Evolutionary conservation across 2,113 vertebrate genomes (phyloP).

Genomic region (Tyrannus savana): DNA sequence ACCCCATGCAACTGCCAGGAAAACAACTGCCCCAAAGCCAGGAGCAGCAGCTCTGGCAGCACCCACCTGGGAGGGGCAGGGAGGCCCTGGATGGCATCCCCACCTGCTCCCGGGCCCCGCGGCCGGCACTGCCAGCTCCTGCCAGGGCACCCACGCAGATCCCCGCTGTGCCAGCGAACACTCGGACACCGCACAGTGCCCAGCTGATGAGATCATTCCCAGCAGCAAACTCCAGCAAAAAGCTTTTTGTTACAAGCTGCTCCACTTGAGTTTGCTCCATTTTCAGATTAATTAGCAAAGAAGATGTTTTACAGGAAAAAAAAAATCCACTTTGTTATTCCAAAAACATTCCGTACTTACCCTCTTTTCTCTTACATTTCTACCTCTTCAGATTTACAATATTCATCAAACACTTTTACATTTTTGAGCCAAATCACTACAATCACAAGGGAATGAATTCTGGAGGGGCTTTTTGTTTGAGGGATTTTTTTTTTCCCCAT

Average conservation of each 20-base stretch:
- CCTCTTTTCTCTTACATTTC: not conserved
- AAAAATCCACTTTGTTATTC: not conserved
- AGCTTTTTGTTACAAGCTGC: constrained; percentile 64
- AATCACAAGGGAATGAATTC: not conserved
- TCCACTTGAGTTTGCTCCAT: not conserved
- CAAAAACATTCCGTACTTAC: not conserved
- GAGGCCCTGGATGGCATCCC: not conserved
- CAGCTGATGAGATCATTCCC: constrained; percentile 67
- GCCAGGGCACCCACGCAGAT: not conserved
- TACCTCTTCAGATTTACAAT: not conserved
- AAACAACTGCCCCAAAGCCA: fast-evolving
- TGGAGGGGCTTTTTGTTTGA: not conserved
- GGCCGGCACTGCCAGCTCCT: not conserved
- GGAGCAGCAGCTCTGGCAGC: not conserved
- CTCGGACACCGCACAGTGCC: constrained; percentile 45
- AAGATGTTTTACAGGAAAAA: not conserved
- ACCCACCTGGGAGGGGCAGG: not conserved
- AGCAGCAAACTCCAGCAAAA: constrained; percentile 57
- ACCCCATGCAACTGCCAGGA: not conserved
- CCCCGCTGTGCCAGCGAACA: constrained; percentile 49
- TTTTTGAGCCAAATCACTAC: not conserved
- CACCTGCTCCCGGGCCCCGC: not conserved
- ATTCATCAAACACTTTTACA: fast-evolving
- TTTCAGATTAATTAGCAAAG: not conserved
- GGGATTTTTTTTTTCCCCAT: not conserved